Base-by-base conservation (phyloP, 2,888 invertebrate species). In the Drosophila subquinaria region DNA sequence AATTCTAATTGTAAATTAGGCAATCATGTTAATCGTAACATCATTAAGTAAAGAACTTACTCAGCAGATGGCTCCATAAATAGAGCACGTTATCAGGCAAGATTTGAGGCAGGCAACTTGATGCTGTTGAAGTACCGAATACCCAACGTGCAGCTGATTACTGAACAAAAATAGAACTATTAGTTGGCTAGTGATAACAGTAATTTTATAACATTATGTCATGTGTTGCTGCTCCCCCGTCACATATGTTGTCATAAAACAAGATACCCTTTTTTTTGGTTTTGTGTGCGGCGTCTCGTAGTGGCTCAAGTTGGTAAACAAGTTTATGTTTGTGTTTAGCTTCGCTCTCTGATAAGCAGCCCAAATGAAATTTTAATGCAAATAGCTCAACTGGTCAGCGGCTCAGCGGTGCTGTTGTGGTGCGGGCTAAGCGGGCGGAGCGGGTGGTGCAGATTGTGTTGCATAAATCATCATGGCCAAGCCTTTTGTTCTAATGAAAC, bases 291-390 rank as follows among this genome's bases (percentile, higher is more conserved):
- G 15, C 17, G 33, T 17, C n/a, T 33, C 20, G 30, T 20, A 60
- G 45, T 56, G 43, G 73, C 65, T 69, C 47, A 65, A 47, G 50
- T 63, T 53, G 63, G 57, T 66, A 53, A 63, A 70, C 55, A 53
- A 33, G 61, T 77, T 69, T 55, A 63, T 63, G 56, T 53, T 69
- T 59, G 47, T 43, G 59, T 61, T 67, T 43, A 38, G 62, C 67
- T 35, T 42, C 45, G 53, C 52, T 73, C 35, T 38, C 36, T 71
- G 79, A 72, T 68, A 77, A 79, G 77, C 79, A 52, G 65, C 45
- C 35, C 55, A 47, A 61, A 75, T 83, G 77, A 87, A 84, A 82
- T 78, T 81, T 87, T 87, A 84, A 83, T 87, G 84, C 80, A 83
- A 87, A 83, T 69, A 77, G 73, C 76, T 76, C 27, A 72, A 71